These are phyloP conservation scores for Phataginus tricuspis DNA, from an alignment of 2,797 vertebrate genomes.

Conservation along the genomic window DNA sequence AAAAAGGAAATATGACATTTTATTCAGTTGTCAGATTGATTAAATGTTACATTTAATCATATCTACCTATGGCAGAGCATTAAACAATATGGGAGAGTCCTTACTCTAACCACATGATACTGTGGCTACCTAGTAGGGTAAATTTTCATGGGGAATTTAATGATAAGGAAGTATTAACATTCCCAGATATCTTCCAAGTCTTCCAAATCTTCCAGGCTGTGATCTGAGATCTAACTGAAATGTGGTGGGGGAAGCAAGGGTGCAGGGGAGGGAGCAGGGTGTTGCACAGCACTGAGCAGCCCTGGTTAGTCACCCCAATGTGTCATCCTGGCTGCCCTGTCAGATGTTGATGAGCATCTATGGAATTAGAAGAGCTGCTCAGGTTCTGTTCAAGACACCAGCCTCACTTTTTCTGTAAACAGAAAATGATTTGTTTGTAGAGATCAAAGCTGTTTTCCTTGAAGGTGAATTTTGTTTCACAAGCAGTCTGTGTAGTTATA, in stretches of 20 bases:
- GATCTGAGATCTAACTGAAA: not conserved
- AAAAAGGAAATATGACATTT: not conserved
- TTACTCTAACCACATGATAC: not conserved
- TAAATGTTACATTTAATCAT: not conserved
- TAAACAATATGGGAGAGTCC: not conserved
- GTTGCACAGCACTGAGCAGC: not conserved
- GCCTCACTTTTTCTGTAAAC: not conserved
- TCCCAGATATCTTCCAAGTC: not conserved
- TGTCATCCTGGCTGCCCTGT: not conserved
- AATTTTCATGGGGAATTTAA: not conserved
- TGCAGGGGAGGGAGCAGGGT: too few species aligned
- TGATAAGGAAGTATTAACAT: not conserved
- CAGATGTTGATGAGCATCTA: not conserved
- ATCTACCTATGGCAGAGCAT: not conserved
- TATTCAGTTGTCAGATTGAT: not conserved
- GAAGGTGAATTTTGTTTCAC: not conserved
- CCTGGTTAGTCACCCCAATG: not conserved
- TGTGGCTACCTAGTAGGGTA: not conserved
- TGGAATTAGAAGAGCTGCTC: not conserved
- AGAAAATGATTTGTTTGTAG: not conserved
- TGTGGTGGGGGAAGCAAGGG: rapidly evolving
- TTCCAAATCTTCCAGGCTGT: not conserved
- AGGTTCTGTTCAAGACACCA: not conserved
- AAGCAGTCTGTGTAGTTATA: not conserved
- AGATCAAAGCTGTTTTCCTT: not conserved